phyloP scores from a whole-genome alignment of 2,113 vertebrate species.

The Sinosuthora webbiana region DNA sequence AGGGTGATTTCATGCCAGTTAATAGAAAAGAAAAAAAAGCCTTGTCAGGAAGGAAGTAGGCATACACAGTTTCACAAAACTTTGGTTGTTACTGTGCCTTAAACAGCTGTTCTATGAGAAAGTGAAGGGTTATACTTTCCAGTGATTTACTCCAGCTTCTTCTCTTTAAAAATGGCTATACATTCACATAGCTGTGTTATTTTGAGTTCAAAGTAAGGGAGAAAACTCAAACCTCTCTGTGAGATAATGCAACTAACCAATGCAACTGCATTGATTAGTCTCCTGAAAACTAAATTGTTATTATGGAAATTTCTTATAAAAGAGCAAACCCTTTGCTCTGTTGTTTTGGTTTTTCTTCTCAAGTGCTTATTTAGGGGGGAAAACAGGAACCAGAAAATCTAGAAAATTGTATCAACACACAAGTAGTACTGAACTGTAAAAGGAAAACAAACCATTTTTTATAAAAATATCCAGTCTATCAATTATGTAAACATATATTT shows the following conservation, averaged over 20 bases:
- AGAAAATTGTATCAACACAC: not conserved
- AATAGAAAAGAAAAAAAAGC: not conserved
- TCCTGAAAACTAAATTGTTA: not conserved
- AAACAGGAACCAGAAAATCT: constrained; percentile 1
- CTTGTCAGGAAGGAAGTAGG: not conserved
- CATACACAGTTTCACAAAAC: not conserved
- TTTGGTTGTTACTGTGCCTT: not conserved
- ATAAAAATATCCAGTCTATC: not conserved
- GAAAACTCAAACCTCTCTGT: not conserved
- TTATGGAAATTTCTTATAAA: not conserved
- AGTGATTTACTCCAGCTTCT: not conserved
- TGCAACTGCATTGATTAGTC: not conserved
- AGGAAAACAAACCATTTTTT: not conserved
- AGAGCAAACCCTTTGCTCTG: not conserved
- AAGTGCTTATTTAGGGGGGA: not conserved
- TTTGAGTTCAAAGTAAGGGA: not conserved
- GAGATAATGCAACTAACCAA: not conserved
- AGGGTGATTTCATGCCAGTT: not conserved
- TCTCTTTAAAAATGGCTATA: not conserved
- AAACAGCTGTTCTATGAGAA: not conserved
- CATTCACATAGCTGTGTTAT: not conserved
- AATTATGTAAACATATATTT: constrained; percentile 16
- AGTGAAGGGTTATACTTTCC: not conserved
- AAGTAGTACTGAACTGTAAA: not conserved
- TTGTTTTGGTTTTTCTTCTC: not conserved